Percentiles rank a stretch among this genome's conserved stretches.
These are phyloP conservation scores for Oenanthe melanoleuca DNA, from an alignment of 2,113 vertebrate species.

Conservation along the genomic window DNA sequence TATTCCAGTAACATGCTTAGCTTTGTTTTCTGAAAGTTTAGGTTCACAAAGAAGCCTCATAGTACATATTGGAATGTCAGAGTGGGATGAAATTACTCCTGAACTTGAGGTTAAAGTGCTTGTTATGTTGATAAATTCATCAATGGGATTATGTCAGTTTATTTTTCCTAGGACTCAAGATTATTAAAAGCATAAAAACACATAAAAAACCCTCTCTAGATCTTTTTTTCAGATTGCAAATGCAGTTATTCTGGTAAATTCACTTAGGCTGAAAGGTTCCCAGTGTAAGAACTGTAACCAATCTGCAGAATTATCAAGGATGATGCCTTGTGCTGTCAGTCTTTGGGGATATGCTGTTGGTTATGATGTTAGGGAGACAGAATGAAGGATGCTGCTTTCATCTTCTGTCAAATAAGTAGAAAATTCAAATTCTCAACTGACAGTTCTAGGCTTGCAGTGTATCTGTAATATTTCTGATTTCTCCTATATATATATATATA, in stretches of 20 bases:
- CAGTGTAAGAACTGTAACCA: not conserved
- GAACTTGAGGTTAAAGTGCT: not conserved
- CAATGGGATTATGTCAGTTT: not conserved
- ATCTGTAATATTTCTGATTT: not conserved
- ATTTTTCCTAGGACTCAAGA: not conserved
- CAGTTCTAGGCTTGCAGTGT: slow-evolving; percentile 5
- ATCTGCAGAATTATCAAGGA: not conserved
- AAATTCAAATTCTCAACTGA: slow-evolving; percentile 11
- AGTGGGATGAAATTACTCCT: not conserved
- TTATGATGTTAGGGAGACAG: not conserved
- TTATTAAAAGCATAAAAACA: not conserved
- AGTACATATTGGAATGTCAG: not conserved
- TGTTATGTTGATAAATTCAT: not conserved
- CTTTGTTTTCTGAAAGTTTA: not conserved
- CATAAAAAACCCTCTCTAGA: rapidly evolving
- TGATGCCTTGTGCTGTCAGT: slow-evolving; percentile 2
- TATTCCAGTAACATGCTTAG: not conserved
- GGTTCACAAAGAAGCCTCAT: not conserved
- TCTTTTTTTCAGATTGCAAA: not conserved
- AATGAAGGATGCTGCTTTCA: slow-evolving; percentile 6
- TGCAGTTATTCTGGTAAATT: not conserved
- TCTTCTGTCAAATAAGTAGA: not conserved
- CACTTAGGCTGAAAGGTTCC: not conserved
- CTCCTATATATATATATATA: not conserved
- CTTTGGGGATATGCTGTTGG: not conserved